These are phyloP conservation scores for Tetragnatha montana DNA, from an alignment of 2,888 invertebrate genomes.

Conservation along the genomic window DNA sequence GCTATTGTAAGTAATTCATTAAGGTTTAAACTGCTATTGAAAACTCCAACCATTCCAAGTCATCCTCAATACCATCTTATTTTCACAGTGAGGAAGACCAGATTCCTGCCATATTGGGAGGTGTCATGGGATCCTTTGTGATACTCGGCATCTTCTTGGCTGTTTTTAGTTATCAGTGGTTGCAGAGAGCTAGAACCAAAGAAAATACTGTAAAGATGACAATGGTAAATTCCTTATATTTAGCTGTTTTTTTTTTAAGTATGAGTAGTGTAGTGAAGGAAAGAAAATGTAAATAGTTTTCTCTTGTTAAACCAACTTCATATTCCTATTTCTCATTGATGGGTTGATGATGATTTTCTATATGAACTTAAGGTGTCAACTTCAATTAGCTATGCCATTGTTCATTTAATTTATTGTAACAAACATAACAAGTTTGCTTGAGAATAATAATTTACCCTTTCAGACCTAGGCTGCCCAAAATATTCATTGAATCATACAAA, in stretches of 20 bases:
- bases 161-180: slow-evolving; percentile 78
- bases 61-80: not conserved
- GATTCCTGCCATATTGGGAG: slow-evolving; percentile 76
- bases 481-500: too few relatives aligned
- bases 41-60: too few relatives aligned
- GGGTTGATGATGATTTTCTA: not conserved
- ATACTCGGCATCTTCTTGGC: slow-evolving; percentile 78
- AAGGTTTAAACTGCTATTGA: not conserved
- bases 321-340: not conserved
- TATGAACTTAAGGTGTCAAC: not conserved
- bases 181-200: slow-evolving; percentile 88
- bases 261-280: too few relatives aligned
- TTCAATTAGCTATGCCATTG: not conserved
- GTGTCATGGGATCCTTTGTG: slow-evolving; percentile 79
- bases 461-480: too few relatives aligned
- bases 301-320: too few relatives aligned
- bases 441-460: too few relatives aligned
- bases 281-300: too few relatives aligned
- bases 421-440: too few relatives aligned
- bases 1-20: not conserved
- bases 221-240: slow-evolving; percentile 79
- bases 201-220: slow-evolving; percentile 95
- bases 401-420: too few relatives aligned
- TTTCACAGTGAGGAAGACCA: slow-evolving; percentile 72
- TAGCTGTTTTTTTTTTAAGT: too few relatives aligned